phyloP scores from a whole-genome alignment of 2,113 vertebrate genomes.

The Dipodomys ordii region DNA sequence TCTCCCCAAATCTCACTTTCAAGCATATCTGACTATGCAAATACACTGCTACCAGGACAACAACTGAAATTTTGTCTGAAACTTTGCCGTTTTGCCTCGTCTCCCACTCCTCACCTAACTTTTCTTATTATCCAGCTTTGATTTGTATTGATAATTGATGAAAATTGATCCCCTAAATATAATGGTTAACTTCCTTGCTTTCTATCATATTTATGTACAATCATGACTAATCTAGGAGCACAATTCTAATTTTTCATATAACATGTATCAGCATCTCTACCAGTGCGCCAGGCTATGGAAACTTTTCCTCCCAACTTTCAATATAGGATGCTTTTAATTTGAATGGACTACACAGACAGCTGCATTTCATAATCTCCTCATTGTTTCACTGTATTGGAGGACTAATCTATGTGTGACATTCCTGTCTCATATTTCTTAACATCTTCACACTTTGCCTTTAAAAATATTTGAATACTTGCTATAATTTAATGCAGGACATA shows the following conservation, averaged over 20 bases:
- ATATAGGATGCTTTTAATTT: neutral
- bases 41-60: neutral
- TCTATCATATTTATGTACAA: neutral
- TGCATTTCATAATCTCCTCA: neutral
- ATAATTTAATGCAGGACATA: neutral
- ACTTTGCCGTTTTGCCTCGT: neutral
- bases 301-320: neutral
- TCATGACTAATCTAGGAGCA: neutral
- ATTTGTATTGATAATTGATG: neutral
- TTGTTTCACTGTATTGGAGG: neutral
- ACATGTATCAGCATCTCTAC: neutral
- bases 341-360: neutral
- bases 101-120: neutral
- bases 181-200: neutral
- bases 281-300: neutral
- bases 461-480: neutral
- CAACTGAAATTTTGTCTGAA: neutral
- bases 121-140: neutral
- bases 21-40: neutral
- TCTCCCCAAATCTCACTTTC: neutral
- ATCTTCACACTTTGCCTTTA: fast-evolving
- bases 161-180: neutral
- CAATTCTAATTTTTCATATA: neutral
- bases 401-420: neutral
- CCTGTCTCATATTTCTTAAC: neutral